Conservation (phyloP, 2,888 invertebrate species). For the Lycia hirtaria region DNA sequence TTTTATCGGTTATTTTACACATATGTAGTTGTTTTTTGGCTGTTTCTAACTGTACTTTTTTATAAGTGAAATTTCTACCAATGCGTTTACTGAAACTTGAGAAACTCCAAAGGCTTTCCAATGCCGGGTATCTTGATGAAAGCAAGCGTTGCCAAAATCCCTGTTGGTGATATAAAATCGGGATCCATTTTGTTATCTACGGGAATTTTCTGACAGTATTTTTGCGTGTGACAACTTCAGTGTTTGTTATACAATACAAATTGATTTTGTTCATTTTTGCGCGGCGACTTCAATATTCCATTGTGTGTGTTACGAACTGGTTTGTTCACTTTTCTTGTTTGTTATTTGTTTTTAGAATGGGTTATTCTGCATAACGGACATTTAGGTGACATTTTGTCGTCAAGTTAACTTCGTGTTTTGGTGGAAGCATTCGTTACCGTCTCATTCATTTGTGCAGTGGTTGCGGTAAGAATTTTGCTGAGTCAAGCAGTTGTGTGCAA, state of each 20-base stretch:
- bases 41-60: no score
- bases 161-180: constrained; percentile 10
- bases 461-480: no score
- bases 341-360: not conserved
- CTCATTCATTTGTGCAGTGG: no score
- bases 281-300: not conserved
- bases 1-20: no score
- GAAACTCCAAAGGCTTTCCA: not conserved
- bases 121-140: not conserved
- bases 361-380: not conserved
- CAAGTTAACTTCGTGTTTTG: no score
- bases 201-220: constrained; percentile 4
- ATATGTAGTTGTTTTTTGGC: no score
- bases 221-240: constrained; percentile 8
- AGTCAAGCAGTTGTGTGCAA: no score
- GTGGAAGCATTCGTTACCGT: no score
- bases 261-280: constrained; percentile 9
- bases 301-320: not conserved
- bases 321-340: not conserved
- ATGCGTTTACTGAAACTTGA: not conserved
- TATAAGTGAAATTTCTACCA: not conserved
- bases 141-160: not conserved
- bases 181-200: constrained; percentile 11
- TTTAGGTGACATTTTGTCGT: no score
- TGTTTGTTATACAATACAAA: constrained; percentile 6